Evolutionary conservation across 2,797 vertebrate species (phyloP), one percentile per base, ranked within the genome.

Genomic region (Leontocebus nigricollis): DNA sequence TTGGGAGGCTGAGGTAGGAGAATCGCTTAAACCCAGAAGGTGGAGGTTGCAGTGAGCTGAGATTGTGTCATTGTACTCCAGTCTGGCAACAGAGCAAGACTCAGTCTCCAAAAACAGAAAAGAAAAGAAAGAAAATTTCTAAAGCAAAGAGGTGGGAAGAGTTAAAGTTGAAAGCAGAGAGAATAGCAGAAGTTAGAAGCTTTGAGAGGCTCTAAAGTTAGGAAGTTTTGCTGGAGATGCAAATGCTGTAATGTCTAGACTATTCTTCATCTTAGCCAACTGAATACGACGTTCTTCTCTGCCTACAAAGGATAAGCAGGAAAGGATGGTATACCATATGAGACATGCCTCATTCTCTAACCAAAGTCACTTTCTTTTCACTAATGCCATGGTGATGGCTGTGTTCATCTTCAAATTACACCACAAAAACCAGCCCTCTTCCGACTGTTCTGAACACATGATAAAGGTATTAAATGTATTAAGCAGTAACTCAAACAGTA

Each of bases 381-480:
- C 48, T 86, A 90, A 94, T 73, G 80, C 52, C 73, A 79, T 82
- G 36, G 67, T 48, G n/a, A 93, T 88, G 33, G 79, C 1, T 95
- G 22, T 52, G 52, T 87, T 81, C 86, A 85, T 87, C 77, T 86
- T 97, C 6, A 95, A 96, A 96, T 73, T 50, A 85, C 14, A 46
- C 26, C 61, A 95, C n/a, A 93, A 91, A 90, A 88, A 93, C 52
- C 79, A 96, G 61, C 19, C n/a, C 70, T 97, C 50, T 89, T 61
- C 6, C 33, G 15, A 86, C 10, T 91, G 26, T 93, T 92, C 82
- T 48, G 55, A 76, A 95, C 95, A 90, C 46, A 84, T 72, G 82
- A 59, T n/a, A 91, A 89, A 88, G 70, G 39, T 88, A 94, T 86
- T 91, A 85, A 76, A 81, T 46, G 8, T 48, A 89, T 2, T 72